Base-by-base conservation (phyloP, 2,113 vertebrate species). In the Eublepharis macularius region DNA sequence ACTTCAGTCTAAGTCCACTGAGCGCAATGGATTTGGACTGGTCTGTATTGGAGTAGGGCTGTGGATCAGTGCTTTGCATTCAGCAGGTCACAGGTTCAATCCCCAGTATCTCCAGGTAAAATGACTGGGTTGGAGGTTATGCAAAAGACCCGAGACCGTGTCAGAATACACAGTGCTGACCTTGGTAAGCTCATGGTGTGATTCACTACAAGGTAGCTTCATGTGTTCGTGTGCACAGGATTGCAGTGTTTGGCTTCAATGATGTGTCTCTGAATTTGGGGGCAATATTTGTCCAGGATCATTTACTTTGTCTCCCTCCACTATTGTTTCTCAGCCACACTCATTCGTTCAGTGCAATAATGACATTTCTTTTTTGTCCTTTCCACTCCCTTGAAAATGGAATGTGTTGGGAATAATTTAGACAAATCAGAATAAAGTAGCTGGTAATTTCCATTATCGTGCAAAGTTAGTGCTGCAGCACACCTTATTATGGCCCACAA, bases 401-500 rank as follows among this genome's bases (percentile, higher is more conserved):
- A 26, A 26, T 57, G 68, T 79, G 26, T 26, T 84, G 76, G 74
- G 77, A 86, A 81, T 84, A 60, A 47, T 91, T 87, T n/a, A 88
- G 34, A 81, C 2, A 51, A 92, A 92, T 80, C 70, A 19, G 2
- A 60, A 34, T 45, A 13, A 76, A 84, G 13, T 0, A 10, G 65
- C 34, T 19, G 8, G 90, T 81, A 92, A 86, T 34, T 43, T 65
- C 16, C 57, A 86, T 70, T 77, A 43, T 70, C 36, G 54, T 69
- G 11, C 47, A 70, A 65, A 69, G 65, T 41, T 17, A n/a, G 36
- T 41, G 36, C 49, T 45, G 32, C 32, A 34, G 72, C 81, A 86
- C 45, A 21, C 12, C 43, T 91, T 2, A 0, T 89, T 87, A 84
- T 14, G 69, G 76, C 32, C 11, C 41, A 10, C 34, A 26, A 65